phyloP scores from a whole-genome alignment of 2,113 vertebrate species.

The Pangasianodon gigas region DNA sequence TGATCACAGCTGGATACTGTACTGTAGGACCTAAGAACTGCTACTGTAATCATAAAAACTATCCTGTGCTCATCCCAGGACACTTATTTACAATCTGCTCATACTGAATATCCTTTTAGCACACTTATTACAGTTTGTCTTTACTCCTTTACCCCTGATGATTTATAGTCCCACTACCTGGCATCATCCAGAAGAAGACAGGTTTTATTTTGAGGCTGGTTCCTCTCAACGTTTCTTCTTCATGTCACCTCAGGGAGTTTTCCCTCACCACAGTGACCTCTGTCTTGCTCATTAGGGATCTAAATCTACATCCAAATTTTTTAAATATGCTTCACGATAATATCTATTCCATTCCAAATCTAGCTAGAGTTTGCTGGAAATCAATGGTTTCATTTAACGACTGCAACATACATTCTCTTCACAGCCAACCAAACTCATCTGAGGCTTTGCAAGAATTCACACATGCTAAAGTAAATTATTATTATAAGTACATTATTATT shows the following conservation, averaged over 20 bases:
- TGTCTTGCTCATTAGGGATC: neutral
- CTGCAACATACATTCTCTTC: neutral
- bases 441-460: neutral
- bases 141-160: neutral
- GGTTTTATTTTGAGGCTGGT: neutral
- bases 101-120: neutral
- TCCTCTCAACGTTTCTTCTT: neutral
- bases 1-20: neutral
- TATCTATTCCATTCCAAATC: neutral
- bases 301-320: neutral
- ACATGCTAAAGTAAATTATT: neutral
- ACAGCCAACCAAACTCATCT: neutral
- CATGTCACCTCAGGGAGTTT: neutral
- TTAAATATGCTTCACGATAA: neutral
- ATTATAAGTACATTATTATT: neutral
- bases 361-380: neutral
- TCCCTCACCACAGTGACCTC: neutral
- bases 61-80: neutral
- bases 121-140: neutral
- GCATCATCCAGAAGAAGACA: neutral
- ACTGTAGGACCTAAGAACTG: no score
- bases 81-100: neutral
- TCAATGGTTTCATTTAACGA: neutral
- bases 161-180: neutral
- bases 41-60: neutral